Base-by-base conservation (phyloP, 2,888 invertebrate genomes). In the Notocelia uddmanniana region DNA sequence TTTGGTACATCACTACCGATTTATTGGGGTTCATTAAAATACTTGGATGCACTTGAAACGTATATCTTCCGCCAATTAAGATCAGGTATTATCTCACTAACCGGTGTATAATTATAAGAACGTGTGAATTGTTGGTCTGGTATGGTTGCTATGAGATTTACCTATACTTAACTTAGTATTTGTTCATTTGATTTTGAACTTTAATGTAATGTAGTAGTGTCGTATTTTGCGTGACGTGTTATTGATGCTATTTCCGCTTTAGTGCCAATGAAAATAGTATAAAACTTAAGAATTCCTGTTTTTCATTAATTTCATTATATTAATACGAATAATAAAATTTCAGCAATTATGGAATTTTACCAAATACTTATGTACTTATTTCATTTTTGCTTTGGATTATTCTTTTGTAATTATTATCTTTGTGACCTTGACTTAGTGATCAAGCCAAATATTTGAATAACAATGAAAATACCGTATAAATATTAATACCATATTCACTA, bases 1-100 rank as follows among this genome's bases (percentile, higher is more conserved):
- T 70, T 71, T 54, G 59, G 71, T 71, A 52, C 66, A 71, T 67
- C 71, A 71, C 71, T 67, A 71, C 71, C 66, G 71, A 71, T 71
- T 71, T 71, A 71, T 71, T 71, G 66, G 26, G 23, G 54, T 67
- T 67, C 71, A 71, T 71, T 71, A 71, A 71, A 71, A 67, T 71
- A 67, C 66, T 60, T 71, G 58, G 58, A 50, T 66, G 66, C 52
- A 71, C 71, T 71, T 67, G 55, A 62, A 67, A 59, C 52, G 70
- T 59, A 52, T 69, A 69, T 63, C 63, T 54, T 55, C 54, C 66
- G 45, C 66, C 59, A 58, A 70, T 66, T 48, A 58, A 31, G 41
- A 64, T 64, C 64, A 31, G 69, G 21, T 31, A 60, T 55, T 45
- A 45, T 66, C 45, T 45, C 54, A 55, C 37, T 64, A 64, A 52